phyloP scores from a whole-genome alignment of 2,888 invertebrate species.

The Tillus elongatus region DNA sequence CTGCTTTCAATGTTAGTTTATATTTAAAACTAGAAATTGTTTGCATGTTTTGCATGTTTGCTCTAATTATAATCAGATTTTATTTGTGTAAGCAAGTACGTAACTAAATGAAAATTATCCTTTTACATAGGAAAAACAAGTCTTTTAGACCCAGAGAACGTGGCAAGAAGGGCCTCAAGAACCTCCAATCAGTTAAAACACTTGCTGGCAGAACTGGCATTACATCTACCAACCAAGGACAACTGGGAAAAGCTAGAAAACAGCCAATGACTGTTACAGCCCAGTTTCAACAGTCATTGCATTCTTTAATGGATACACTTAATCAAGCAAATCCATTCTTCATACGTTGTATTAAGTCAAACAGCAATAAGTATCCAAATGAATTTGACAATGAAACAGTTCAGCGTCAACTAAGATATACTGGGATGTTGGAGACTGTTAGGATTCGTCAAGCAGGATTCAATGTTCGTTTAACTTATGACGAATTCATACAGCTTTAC shows the following conservation, averaged over 20 bases:
- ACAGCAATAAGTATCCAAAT: slow-evolving; percentile 82
- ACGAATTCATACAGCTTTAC: slow-evolving; percentile 89
- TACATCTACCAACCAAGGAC: slow-evolving; percentile 45
- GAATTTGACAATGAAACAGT: slow-evolving; percentile 91
- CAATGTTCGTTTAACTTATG: slow-evolving; percentile 86
- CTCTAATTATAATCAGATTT: too few relatives aligned
- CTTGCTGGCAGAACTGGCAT: slow-evolving; percentile 66
- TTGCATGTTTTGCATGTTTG: too few relatives aligned
- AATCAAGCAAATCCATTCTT: slow-evolving; percentile 83
- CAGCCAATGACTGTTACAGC: slow-evolving; percentile 89
- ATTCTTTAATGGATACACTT: slow-evolving; percentile 85
- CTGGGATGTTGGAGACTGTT: slow-evolving; percentile 95
- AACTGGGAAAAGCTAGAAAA: slow-evolving; percentile 60
- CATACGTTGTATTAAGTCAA: slow-evolving; percentile 90
- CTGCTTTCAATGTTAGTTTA: too few relatives aligned
- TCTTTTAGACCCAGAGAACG: slow-evolving; percentile 81
- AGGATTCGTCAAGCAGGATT: slow-evolving; percentile 91
- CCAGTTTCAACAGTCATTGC: slow-evolving; percentile 89
- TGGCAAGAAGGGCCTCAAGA: slow-evolving; percentile 79
- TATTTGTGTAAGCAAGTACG: too few relatives aligned
- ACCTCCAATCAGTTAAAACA: slow-evolving; percentile 85
- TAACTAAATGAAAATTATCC: too few relatives aligned
- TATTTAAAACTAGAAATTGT: too few relatives aligned
- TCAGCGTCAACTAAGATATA: slow-evolving; percentile 82
- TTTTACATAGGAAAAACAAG: slow-evolving; percentile 56